Evolutionary conservation across 30 jellyfish, hydroid and myxozoan genomes (phyloP).

Genomic region (Hydractinia echinata): DNA sequence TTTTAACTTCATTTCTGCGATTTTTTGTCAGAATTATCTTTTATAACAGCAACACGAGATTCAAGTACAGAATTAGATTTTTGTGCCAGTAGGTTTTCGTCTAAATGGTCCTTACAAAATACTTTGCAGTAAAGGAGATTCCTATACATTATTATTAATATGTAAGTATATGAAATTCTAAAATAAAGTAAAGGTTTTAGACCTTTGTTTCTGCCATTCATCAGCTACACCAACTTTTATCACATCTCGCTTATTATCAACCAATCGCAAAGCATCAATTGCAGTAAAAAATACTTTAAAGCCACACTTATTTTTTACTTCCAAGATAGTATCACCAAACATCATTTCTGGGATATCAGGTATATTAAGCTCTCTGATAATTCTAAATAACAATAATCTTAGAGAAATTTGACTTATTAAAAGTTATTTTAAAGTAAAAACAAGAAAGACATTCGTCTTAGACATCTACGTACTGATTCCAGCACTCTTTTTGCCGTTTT

Average conservation of each 20-base stretch:
- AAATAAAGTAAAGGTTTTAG: neutral
- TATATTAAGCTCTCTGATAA: slow-evolving; percentile 54
- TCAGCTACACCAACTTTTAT: slow-evolving; percentile 96
- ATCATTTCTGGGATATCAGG: slow-evolving; percentile 96
- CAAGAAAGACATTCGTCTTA: no score
- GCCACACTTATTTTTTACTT: slow-evolving; percentile 58
- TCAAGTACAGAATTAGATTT: no score
- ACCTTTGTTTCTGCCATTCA: slow-evolving; percentile 88
- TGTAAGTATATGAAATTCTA: no score
- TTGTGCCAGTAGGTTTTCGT: no score
- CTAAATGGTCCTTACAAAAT: no score
- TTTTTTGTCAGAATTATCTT: no score
- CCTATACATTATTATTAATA: no score
- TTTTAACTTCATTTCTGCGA: no score
- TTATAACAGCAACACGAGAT: no score
- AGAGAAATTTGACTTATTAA: neutral
- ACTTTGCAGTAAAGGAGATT: no score
- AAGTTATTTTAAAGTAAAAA: neutral
- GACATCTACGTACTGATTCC: no score
- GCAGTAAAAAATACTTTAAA: slow-evolving; percentile 69
- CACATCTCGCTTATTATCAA: slow-evolving; percentile 69
- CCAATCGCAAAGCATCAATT: slow-evolving; percentile 71
- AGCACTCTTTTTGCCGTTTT: neutral
- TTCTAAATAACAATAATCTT: slow-evolving; percentile 26
- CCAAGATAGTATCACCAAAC: slow-evolving; percentile 58